Evolutionary conservation across 2,113 vertebrate species (phyloP), one percentile per base, ranked within the genome.

Genomic region (Pelusios castaneus): DNA sequence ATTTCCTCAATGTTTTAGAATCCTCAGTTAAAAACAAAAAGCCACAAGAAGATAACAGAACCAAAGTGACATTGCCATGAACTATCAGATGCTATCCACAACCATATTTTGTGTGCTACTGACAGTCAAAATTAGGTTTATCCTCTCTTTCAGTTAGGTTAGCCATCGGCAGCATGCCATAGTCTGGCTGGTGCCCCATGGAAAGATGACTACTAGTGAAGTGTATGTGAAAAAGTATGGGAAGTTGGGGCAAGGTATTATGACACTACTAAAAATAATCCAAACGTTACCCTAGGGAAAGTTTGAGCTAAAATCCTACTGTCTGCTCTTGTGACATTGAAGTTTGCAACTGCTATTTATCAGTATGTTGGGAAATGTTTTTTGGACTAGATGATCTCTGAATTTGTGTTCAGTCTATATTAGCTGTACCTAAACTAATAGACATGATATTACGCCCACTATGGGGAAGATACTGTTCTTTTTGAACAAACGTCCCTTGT

Each of bases 91-190:
- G n/a, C 67, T 41, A 41, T 73, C 8, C 8, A 25, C 24, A 25
- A 45, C 14, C 31, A 87, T 55, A 10, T 45, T 54, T 58, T 25
- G 80, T 5, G 1, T 38, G 63, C 4, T 34, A 78, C 41, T 47
- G 92, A 82, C 1, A 34, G 11, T 55, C n/a, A 92, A 89, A 82
- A 51, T 0, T 2, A 34, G 43, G 13, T 75, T 79, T 49, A 38
- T 84, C 88, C 43, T 91, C 75, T 56, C 31, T 91, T 10, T 60
- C 84, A 60, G 31, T 88, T 41, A 43, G 13, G 25, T 76, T 12
- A 76, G 12, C 21, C 0, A 0, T 24, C 84, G 10, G 8, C 19
- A 78, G 4, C 85, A 45, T 21, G 1, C 27, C 5, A 73, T 0
- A 0, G 22, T 21, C 84, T 93, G 56, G 38, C 73, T 10, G 34